A percentile compares a stretch with the other conserved stretches of the same genome.
phyloP scores from a whole-genome alignment of 1,140 invertebrate species.

The Sminthurides bifidus region DNA sequence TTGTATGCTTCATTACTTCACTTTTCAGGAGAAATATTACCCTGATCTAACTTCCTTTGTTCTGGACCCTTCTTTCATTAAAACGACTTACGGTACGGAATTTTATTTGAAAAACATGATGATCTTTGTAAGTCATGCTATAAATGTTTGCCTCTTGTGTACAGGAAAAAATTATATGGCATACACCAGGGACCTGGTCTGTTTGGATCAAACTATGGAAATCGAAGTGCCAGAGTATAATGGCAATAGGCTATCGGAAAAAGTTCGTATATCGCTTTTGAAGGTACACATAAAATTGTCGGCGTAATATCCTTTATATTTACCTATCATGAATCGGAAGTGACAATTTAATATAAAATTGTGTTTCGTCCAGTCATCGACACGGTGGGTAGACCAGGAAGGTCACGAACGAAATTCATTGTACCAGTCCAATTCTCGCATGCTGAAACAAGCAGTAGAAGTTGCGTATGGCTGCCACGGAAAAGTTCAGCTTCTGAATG shows the following conservation, averaged over 20 bases:
- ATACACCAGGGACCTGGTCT: conserved; percentile 40
- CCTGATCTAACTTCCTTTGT: conserved; percentile 40
- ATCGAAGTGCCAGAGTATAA: conserved; percentile 47
- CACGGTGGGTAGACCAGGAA: background rate
- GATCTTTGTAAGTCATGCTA: conserved; percentile 28
- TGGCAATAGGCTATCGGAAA: conserved; percentile 40
- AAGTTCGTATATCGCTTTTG: conserved; percentile 35
- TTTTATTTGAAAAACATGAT: background rate
- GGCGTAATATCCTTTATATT: conserved; percentile 37
- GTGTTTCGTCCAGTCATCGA: background rate
- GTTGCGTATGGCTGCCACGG: conserved; percentile 34
- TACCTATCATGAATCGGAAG: conserved; percentile 32
- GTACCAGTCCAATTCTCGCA: background rate
- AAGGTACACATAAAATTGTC: too few relatives aligned
- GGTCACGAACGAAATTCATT: background rate
- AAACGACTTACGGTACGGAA: conserved; percentile 19
- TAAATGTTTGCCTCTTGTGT: conserved; percentile 4
- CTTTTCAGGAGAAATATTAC: conserved; percentile 39
- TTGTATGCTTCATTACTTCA: conserved; percentile 41
- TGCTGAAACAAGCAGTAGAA: background rate
- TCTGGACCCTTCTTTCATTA: conserved; percentile 34
- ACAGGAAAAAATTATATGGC: conserved; percentile 3
- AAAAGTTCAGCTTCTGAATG: too few relatives aligned
- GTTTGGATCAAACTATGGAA: conserved; percentile 42
- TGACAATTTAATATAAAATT: conserved; percentile 15